Conservation (phyloP, 1,140 invertebrate genomes). For the Cydia amplana region DNA sequence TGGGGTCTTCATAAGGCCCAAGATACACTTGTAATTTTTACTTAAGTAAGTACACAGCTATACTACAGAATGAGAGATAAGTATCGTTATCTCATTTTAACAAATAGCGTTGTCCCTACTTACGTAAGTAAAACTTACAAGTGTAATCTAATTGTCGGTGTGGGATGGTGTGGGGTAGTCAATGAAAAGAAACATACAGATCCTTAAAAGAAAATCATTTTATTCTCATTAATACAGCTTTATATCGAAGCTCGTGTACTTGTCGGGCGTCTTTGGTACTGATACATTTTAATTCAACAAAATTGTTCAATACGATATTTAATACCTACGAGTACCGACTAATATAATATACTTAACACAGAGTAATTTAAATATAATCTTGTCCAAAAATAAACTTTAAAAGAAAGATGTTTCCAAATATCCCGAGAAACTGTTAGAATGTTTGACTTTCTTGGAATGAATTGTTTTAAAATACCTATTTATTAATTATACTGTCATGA, state of each 20-base stretch:
- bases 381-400: conserved; percentile 17
- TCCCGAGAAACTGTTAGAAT: not conserved
- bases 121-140: too few relatives aligned
- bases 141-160: too few relatives aligned
- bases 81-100: too few relatives aligned
- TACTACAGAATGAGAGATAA: too few relatives aligned
- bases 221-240: conserved; percentile 17
- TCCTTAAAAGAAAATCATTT: not conserved
- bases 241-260: not conserved
- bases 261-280: conserved; percentile 12
- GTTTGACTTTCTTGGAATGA: not conserved
- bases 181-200: not conserved
- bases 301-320: conserved; percentile 18
- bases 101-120: too few relatives aligned
- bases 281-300: conserved; percentile 12
- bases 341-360: not conserved
- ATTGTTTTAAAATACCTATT: not conserved
- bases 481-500: conserved; percentile 11
- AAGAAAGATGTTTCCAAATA: not conserved
- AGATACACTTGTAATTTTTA: too few relatives aligned
- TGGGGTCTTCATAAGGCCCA: too few relatives aligned
- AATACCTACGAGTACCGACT: not conserved
- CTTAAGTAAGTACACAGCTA: too few relatives aligned
- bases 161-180: too few relatives aligned
- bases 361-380: conserved; percentile 18